phyloP scores from a whole-genome alignment of 2,888 invertebrate species.

The Drosophila imparisetae region DNA sequence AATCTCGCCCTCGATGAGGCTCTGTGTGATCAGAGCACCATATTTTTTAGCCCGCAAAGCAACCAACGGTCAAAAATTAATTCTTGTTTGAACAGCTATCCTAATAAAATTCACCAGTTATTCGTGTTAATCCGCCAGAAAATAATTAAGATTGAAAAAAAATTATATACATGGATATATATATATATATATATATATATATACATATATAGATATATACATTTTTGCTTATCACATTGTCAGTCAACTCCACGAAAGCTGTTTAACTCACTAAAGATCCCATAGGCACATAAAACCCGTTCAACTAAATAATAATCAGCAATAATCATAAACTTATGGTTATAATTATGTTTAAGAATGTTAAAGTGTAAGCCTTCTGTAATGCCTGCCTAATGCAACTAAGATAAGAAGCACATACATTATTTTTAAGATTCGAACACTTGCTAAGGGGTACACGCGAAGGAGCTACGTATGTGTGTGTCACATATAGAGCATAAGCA shows the following conservation, averaged over 20 bases:
- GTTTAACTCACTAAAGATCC: conserved; percentile 12
- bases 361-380: neutral
- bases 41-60: neutral
- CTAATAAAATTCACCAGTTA: neutral
- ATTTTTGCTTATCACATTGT: neutral
- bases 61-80: neutral
- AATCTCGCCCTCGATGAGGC: neutral
- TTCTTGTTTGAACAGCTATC: neutral
- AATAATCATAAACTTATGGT: neutral
- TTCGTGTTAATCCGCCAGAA: neutral
- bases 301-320: neutral
- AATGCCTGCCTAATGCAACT: neutral
- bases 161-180: neutral
- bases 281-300: neutral
- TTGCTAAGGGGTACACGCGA: neutral
- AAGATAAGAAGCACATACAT: neutral
- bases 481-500: conserved; percentile 16
- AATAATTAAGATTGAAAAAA: neutral
- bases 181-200: neutral
- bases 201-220: neutral
- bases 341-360: neutral
- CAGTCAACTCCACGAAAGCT: neutral
- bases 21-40: neutral
- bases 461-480: neutral
- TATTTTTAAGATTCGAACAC: neutral